Evolutionary conservation across 2,797 vertebrate species (phyloP).

Genomic region (Salarias fasciatus): DNA sequence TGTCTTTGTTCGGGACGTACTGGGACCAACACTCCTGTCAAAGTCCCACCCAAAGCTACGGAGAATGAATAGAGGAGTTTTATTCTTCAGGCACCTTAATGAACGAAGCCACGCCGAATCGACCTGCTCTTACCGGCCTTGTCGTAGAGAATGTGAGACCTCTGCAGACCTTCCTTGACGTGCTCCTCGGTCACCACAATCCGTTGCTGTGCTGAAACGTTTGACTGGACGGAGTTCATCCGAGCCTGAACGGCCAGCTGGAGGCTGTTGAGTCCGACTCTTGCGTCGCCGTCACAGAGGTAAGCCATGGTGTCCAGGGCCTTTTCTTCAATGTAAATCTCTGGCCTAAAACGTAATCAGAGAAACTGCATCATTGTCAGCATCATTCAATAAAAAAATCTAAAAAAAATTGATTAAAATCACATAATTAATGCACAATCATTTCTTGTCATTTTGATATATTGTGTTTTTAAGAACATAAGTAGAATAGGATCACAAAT

Average conservation of each 20-base stretch:
- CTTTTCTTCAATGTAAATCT: constrained; percentile 88
- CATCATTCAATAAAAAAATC: background rate
- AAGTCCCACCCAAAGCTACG: no score
- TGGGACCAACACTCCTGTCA: no score
- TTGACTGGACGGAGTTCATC: constrained; percentile 59
- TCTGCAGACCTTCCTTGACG: constrained; percentile 94
- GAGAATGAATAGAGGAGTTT: no score
- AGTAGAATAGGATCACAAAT: no score
- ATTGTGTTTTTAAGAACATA: no score
- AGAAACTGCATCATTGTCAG: background rate
- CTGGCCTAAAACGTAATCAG: constrained; percentile 73
- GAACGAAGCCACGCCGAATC: no score
- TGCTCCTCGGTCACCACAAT: constrained; percentile 90
- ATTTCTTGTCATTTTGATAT: no score
- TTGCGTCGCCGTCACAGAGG: constrained; percentile 95
- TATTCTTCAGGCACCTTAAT: no score
- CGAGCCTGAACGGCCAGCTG: constrained; percentile 93
- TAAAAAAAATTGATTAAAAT: background rate
- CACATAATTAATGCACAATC: background rate
- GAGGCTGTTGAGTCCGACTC: constrained; percentile 91
- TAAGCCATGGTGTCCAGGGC: constrained; percentile 92
- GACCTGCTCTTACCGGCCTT: constrained; percentile 88
- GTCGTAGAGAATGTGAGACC: constrained; percentile 96
- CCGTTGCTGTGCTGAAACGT: constrained; percentile 22
- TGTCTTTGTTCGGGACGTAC: no score